A percentile compares a stretch with the other conserved stretches of the same genome.
Evolutionary conservation across 2,797 vertebrate species (phyloP).

Genomic region (Darevskia nairensis): DNA sequence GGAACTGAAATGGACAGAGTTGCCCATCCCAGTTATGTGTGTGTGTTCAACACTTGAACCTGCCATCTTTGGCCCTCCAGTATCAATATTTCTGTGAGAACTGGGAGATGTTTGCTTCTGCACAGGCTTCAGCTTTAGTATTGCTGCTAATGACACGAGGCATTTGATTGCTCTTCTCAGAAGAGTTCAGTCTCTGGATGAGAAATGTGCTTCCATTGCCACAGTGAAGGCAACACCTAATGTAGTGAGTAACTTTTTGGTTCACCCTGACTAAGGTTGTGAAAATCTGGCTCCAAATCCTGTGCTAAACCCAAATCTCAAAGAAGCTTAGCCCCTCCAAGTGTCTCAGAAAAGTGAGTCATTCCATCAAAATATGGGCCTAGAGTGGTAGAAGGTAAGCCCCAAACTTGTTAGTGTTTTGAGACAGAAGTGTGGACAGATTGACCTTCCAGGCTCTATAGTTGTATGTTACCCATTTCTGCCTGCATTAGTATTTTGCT

Average conservation of each 20-base stretch:
- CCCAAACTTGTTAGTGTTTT: not conserved
- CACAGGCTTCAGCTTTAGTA: not conserved
- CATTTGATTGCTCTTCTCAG: not conserved
- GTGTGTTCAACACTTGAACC: not conserved
- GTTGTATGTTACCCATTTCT: not conserved
- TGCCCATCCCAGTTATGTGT: not conserved
- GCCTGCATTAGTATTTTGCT: not conserved
- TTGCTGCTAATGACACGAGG: not conserved
- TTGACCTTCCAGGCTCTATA: not conserved
- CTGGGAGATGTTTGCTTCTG: not conserved
- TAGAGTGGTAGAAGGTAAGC: not conserved
- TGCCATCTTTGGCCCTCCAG: not conserved
- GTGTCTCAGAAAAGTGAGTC: constrained; percentile 15
- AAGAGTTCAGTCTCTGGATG: not conserved
- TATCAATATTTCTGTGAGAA: not conserved
- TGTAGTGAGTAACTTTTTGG: not conserved
- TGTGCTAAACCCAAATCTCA: not conserved
- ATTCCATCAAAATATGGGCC: not conserved
- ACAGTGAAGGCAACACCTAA: not conserved
- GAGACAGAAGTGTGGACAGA: not conserved
- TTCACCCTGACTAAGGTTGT: constrained; percentile 34
- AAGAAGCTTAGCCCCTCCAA: not conserved
- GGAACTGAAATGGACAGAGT: too few species aligned
- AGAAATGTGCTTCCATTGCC: not conserved
- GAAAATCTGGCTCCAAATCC: not conserved